A percentile compares a stretch with the other conserved stretches of the same genome.
Conservation (phyloP, 2,888 invertebrate genomes). For the Cryptus viduatorius region DNA sequence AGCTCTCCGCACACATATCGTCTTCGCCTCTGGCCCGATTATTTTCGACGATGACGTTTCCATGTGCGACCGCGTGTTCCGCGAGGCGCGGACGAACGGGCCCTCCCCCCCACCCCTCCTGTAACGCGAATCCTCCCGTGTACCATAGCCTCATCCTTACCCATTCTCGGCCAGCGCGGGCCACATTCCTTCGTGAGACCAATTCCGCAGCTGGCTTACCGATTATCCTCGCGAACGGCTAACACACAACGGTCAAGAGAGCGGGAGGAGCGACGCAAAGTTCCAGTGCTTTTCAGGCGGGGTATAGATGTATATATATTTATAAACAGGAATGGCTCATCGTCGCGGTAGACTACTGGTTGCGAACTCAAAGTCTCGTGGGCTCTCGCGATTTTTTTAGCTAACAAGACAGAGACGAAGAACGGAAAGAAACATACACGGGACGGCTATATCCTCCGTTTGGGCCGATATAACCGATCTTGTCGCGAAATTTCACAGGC, state of each 20-base stretch:
- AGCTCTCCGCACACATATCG: constrained; percentile 48
- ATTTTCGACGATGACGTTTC: constrained; percentile 82
- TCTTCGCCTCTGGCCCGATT: constrained; percentile 75
- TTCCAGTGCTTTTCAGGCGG: not conserved
- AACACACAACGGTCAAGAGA: too few species aligned
- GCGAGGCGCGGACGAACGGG: constrained; percentile 24
- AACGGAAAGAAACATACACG: not conserved
- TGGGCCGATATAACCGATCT: not conserved
- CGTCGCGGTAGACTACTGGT: not conserved
- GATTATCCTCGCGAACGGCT: constrained; percentile 33
- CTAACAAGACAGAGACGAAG: not conserved
- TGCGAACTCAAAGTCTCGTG: not conserved
- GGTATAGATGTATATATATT: not conserved
- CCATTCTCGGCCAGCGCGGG: constrained; percentile 60
- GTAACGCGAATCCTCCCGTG: constrained; percentile 15
- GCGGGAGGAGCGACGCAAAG: not conserved
- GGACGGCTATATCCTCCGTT: not conserved
- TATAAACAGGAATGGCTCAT: constrained; percentile 9
- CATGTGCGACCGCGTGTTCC: constrained; percentile 66
- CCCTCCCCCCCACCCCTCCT: not conserved
- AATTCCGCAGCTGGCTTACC: constrained; percentile 63
- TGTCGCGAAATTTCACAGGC: not conserved
- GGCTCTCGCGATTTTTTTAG: not conserved
- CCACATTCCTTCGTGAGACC: constrained; percentile 71
- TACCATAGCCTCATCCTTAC: constrained; percentile 60